Conservation (phyloP, 2,113 vertebrate species). For the Dipodomys merriami region DNA sequence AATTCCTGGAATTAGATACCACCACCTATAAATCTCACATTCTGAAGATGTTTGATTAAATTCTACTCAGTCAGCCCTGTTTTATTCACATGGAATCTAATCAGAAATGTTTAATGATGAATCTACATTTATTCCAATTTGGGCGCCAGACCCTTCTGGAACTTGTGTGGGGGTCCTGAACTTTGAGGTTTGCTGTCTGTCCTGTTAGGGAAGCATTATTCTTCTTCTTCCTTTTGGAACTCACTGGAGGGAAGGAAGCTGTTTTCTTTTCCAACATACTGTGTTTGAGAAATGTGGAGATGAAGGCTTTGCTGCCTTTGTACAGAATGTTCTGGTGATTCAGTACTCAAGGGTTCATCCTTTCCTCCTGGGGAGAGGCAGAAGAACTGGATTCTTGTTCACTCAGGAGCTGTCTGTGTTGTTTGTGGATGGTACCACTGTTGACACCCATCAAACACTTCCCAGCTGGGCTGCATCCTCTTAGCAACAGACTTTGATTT, state of each 20-base stretch:
- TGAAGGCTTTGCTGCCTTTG: background rate
- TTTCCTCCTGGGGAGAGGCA: background rate
- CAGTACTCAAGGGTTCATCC: background rate
- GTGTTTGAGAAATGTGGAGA: background rate
- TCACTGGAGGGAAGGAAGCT: background rate
- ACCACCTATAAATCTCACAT: background rate
- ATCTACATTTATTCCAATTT: background rate
- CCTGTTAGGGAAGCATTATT: background rate
- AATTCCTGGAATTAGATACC: too few relatives aligned
- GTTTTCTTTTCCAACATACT: background rate
- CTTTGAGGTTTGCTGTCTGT: background rate
- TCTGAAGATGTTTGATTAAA: background rate
- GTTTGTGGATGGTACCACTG: background rate
- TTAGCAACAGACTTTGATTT: conserved; percentile 34
- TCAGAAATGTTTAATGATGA: background rate
- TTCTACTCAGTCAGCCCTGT: background rate
- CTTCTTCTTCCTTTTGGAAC: background rate
- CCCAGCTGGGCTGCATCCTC: background rate
- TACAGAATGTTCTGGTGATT: background rate
- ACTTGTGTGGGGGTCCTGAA: background rate
- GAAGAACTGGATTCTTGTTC: background rate
- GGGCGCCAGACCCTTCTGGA: background rate
- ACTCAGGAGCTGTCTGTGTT: background rate
- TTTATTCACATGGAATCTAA: background rate
- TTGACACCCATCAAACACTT: background rate